phyloP scores from a whole-genome alignment of 1,140 invertebrate species.

The Zaprionus davidi region DNA sequence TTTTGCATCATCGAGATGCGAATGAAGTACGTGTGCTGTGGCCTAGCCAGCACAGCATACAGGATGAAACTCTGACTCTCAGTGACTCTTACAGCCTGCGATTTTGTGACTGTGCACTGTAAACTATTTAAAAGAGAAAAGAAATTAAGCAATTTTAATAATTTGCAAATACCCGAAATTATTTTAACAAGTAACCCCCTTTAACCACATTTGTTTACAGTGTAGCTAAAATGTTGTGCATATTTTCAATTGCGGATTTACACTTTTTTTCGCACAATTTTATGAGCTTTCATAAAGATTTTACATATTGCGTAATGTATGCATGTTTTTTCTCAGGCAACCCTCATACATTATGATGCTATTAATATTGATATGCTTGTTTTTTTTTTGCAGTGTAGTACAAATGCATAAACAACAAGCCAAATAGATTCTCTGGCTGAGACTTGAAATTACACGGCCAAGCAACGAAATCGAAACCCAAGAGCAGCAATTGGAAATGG shows the following conservation, averaged over 20 bases:
- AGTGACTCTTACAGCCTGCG: neutral
- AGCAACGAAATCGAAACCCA: constrained; percentile 14
- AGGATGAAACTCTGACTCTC: neutral
- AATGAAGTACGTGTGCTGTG: constrained; percentile 73
- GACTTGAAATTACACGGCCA: constrained; percentile 41
- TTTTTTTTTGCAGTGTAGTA: constrained; percentile 15
- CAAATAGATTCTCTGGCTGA: constrained; percentile 34
- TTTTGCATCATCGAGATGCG: constrained; percentile 77
- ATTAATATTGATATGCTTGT: neutral
- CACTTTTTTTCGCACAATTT: neutral
- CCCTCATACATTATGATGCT: neutral
- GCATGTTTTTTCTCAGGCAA: neutral
- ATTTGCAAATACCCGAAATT: neutral
- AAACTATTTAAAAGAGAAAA: neutral
- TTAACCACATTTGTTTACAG: neutral
- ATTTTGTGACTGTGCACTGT: neutral
- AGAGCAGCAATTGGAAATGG: constrained; percentile 18
- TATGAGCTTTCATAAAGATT: neutral
- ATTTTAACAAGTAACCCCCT: neutral
- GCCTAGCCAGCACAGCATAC: constrained; percentile 2
- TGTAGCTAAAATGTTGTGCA: neutral
- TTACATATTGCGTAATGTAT: neutral
- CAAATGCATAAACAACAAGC: constrained; percentile 77
- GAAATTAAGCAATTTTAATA: neutral
- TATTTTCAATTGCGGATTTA: no score